Evolutionary conservation across 2,113 vertebrate genomes (phyloP).

Genomic region (Balaenoptera acutorostrata): DNA sequence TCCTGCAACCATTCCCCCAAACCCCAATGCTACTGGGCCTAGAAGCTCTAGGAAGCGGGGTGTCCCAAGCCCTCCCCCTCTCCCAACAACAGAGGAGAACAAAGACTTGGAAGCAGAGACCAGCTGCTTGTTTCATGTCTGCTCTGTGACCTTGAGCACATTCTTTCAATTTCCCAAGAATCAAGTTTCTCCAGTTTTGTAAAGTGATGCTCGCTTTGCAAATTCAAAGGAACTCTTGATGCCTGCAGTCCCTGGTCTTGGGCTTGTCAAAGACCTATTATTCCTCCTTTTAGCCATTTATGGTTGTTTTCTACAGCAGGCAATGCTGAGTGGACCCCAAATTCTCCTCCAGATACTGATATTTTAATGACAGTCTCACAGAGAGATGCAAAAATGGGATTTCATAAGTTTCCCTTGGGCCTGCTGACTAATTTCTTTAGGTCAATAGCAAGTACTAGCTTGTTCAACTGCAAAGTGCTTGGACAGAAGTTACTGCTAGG

Average conservation of each 20-base stretch:
- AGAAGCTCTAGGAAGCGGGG: neutral
- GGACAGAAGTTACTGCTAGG: neutral
- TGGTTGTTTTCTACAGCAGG: neutral
- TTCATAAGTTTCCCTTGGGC: neutral
- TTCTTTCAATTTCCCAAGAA: constrained; percentile 38
- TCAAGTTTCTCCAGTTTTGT: constrained; percentile 7
- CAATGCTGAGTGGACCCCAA: neutral
- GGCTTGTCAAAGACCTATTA: neutral
- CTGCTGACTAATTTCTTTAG: neutral
- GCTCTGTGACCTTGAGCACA: neutral
- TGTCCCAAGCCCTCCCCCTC: neutral
- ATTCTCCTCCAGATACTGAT: neutral
- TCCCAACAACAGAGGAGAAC: neutral
- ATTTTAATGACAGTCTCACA: neutral
- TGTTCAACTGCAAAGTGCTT: neutral
- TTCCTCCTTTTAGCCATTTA: neutral
- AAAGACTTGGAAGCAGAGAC: neutral
- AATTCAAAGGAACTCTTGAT: constrained; percentile 4
- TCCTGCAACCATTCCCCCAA: neutral
- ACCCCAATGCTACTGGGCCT: neutral
- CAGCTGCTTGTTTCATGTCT: neutral
- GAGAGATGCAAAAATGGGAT: neutral
- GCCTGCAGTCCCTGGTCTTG: neutral
- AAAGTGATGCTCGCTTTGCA: neutral
- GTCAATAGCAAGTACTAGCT: neutral